Percentiles rank a stretch among this genome's conserved stretches.
Conservation (phyloP, 1,140 invertebrate species). For the Drosophila truncata region DNA sequence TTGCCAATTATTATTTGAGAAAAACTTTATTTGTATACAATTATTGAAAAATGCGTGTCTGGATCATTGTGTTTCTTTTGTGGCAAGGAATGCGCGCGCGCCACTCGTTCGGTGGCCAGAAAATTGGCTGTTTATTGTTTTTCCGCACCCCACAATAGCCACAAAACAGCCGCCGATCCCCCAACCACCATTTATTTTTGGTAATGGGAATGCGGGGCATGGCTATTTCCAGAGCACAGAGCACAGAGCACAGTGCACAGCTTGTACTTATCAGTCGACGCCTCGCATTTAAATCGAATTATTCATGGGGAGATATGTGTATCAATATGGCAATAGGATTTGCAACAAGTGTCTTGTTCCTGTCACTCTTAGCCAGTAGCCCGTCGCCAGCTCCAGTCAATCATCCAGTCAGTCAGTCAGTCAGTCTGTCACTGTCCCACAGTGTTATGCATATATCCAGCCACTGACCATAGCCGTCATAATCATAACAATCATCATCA, state of each 20-base stretch:
- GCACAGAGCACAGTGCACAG: slow-evolving; percentile 32
- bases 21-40: slow-evolving; percentile 56
- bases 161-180: slow-evolving; percentile 15
- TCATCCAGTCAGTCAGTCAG: slow-evolving; percentile 29
- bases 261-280: slow-evolving; percentile 71
- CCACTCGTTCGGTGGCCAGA: slow-evolving; percentile 38
- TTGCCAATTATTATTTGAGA: slow-evolving; percentile 49
- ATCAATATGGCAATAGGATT: slow-evolving; percentile 15
- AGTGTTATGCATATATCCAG: slow-evolving; percentile 9
- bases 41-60: slow-evolving; percentile 29
- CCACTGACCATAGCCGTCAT: slow-evolving; percentile 24
- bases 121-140: slow-evolving; percentile 68
- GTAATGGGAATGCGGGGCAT: slow-evolving; percentile 53
- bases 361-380: slow-evolving; percentile 43
- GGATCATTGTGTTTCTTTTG: slow-evolving; percentile 26
- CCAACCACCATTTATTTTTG: slow-evolving; percentile 61
- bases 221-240: slow-evolving; percentile 70
- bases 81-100: slow-evolving; percentile 63
- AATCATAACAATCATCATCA: slow-evolving; percentile 9
- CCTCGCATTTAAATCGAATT: slow-evolving; percentile 64
- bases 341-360: slow-evolving; percentile 62
- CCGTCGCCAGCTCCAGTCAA: slow-evolving; percentile 23
- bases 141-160: slow-evolving; percentile 67
- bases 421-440: slow-evolving; percentile 31
- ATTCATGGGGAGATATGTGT: slow-evolving; percentile 43